Evolutionary conservation across 2,888 invertebrate species (phyloP).

Genomic region (Hyles lineata): DNA sequence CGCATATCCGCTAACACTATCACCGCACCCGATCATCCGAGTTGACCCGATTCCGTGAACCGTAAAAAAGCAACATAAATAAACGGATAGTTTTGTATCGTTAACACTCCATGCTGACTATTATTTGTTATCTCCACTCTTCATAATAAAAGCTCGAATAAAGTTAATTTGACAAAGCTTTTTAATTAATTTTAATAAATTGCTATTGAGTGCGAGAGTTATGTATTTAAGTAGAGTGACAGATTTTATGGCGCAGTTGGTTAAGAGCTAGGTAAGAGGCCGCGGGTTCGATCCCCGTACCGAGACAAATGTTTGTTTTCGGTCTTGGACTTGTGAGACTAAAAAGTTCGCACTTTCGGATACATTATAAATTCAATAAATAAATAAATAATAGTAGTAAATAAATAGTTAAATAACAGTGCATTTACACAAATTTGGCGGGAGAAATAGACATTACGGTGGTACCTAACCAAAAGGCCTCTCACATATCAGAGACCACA

Average conservation of each 20-base stretch:
- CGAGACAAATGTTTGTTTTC: no score
- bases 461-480: no score
- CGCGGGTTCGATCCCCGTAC: no score
- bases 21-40: slow-evolving; percentile 36
- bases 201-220: background rate
- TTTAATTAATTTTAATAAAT: background rate
- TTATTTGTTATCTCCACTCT: slow-evolving; percentile 9
- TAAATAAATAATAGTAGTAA: no score
- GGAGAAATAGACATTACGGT: no score
- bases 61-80: slow-evolving; percentile 52
- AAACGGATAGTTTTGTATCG: slow-evolving; percentile 45
- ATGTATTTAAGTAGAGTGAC: slow-evolving; percentile 47
- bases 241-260: slow-evolving; percentile 51
- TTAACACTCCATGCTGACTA: slow-evolving; percentile 25
- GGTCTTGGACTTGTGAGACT: no score
- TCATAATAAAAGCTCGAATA: background rate
- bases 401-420: no score
- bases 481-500: no score
- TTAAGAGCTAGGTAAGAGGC: no score
- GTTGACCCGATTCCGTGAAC: slow-evolving; percentile 48
- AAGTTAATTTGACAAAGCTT: background rate
- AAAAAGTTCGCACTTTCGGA: no score
- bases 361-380: no score
- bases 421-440: no score
- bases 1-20: slow-evolving; percentile 36